These are phyloP conservation scores for Pollachius pollachius DNA, from an alignment of 2,113 vertebrate species.

Conservation along the genomic window DNA sequence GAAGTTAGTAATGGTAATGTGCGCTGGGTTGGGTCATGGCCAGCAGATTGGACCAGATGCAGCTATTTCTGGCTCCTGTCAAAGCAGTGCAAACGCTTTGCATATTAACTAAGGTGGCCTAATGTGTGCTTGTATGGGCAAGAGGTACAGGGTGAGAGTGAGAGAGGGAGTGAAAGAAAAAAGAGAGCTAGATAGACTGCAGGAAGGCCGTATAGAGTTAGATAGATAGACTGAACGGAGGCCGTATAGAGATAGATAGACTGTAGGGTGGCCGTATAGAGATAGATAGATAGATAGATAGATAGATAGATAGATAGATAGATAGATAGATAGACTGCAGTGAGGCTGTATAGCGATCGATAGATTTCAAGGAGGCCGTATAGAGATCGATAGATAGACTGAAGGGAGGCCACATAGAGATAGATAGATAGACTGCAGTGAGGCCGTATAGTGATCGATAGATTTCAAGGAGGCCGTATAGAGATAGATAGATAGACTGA, in stretches of 20 bases:
- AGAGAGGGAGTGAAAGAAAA: conserved; percentile 50
- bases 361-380: too few relatives aligned
- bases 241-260: conserved; percentile 66
- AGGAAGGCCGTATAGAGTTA: conserved; percentile 65
- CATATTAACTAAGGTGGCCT: conserved; percentile 58
- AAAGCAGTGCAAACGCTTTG: conserved; percentile 62
- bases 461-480: too few relatives aligned
- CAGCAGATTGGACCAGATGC: conserved; percentile 58
- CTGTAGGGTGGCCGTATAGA: conserved; percentile 67
- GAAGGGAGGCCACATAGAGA: too few relatives aligned
- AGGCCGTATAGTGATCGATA: too few relatives aligned
- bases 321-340: too few relatives aligned
- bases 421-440: too few relatives aligned
- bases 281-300: conserved; percentile 59
- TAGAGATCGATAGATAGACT: too few relatives aligned
- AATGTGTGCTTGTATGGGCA: conserved; percentile 67
- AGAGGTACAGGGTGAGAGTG: conserved; percentile 63
- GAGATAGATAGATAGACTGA: too few relatives aligned
- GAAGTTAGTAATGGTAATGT: conserved; percentile 38
- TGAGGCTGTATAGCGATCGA: too few relatives aligned
- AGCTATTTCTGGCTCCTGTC: conserved; percentile 67
- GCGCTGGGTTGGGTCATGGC: conserved; percentile 39
- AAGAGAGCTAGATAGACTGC: conserved; percentile 65
- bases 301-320: too few relatives aligned
- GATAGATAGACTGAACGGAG: conserved; percentile 71